Percentiles rank a stretch among this genome's conserved stretches.
These are phyloP conservation scores for Bucco capensis DNA, from an alignment of 2,113 vertebrate species.

Conservation along the genomic window DNA sequence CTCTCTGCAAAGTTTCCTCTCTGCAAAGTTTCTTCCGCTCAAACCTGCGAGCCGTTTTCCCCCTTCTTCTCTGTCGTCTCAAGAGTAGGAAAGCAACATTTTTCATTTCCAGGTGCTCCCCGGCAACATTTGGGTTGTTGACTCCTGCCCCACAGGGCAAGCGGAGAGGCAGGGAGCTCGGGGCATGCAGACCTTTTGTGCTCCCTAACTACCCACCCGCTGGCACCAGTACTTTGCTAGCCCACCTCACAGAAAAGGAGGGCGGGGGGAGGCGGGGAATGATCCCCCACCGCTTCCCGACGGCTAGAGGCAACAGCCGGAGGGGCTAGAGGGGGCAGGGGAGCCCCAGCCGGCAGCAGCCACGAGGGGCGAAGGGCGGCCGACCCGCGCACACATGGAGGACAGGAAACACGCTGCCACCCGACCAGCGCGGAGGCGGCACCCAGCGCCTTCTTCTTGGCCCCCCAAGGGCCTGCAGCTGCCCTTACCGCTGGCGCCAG, in stretches of 20 bases:
- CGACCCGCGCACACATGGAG: background rate
- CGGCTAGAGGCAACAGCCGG: accelerated
- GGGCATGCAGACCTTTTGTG: background rate
- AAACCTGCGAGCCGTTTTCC: background rate
- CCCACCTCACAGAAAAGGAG: accelerated
- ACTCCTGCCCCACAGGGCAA: accelerated
- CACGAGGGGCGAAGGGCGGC: background rate
- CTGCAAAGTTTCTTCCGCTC: background rate
- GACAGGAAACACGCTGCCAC: background rate
- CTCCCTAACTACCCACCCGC: background rate
- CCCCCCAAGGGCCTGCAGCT: background rate
- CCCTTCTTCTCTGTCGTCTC: background rate
- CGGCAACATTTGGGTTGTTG: accelerated
- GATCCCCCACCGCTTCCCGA: background rate
- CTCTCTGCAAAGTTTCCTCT: background rate
- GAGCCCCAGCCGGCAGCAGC: background rate
- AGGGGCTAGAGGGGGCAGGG: background rate
- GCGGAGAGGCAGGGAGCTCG: accelerated
- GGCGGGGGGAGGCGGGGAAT: too few species aligned
- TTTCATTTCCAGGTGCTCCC: background rate
- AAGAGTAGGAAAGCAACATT: accelerated
- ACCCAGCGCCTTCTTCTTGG: background rate
- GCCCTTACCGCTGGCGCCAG: background rate
- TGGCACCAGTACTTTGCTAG: accelerated
- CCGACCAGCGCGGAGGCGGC: too few species aligned